A percentile compares a stretch with the other conserved stretches of the same genome.
Evolutionary conservation across 53 echinoderm and acorn worm genomes (phyloP).

Genomic region (Glandiceps talaboti): DNA sequence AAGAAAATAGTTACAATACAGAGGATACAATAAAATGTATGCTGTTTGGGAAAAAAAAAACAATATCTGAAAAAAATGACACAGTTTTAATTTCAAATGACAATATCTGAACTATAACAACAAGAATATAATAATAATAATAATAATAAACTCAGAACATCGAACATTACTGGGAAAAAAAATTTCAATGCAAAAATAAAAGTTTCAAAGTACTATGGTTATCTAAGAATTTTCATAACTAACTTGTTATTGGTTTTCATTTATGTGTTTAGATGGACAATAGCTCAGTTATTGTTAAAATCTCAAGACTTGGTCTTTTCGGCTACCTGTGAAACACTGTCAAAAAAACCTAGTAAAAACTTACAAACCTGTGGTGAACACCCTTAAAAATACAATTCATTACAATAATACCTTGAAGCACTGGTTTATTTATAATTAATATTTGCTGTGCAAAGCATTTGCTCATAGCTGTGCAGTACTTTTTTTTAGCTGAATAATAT

Average conservation of each 20-base stretch:
- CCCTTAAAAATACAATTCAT: neutral
- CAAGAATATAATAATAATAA: neutral
- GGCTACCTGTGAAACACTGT: neutral
- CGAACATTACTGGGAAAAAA: neutral
- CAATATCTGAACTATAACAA: neutral
- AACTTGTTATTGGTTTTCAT: neutral
- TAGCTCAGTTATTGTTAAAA: neutral
- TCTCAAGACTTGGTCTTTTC: neutral
- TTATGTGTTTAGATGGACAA: neutral
- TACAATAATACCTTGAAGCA: no score
- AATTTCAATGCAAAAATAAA: neutral
- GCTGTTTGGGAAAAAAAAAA: no score
- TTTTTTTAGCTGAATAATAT: no score
- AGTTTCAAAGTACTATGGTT: neutral
- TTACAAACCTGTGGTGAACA: neutral
- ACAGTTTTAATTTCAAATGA: neutral
- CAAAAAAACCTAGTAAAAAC: neutral
- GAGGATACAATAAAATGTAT: no score
- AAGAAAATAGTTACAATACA: no score
- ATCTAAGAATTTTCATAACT: no score
- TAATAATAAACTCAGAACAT: neutral
- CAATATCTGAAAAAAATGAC: no score
- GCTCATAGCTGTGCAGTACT: no score
- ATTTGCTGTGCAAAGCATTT: no score
- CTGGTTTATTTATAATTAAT: no score